Percentiles rank a stretch among this genome's conserved stretches.
Evolutionary conservation across 1,140 invertebrate genomes (phyloP).

Genomic region (Temnothorax nylanderi): DNA sequence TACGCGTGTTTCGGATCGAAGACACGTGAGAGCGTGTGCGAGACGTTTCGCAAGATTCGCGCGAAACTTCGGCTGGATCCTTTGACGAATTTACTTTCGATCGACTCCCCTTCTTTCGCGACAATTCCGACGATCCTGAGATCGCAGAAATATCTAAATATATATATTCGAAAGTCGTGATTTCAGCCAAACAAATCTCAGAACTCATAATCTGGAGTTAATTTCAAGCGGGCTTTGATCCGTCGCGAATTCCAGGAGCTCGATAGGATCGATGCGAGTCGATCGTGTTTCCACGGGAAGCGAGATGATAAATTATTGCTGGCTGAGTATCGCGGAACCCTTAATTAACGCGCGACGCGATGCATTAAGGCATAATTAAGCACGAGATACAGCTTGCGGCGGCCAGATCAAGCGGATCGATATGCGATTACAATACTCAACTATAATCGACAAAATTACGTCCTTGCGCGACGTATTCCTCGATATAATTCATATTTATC

Average conservation of each 20-base stretch:
- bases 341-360: conserved; percentile 68
- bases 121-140: too few relatives aligned
- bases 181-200: neutral
- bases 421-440: conserved; percentile 70
- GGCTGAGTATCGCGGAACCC: conserved; percentile 22
- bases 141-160: too few relatives aligned
- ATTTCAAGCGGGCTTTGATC: neutral
- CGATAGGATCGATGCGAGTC: neutral
- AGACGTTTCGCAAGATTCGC: neutral
- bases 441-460: conserved; percentile 50
- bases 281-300: conserved; percentile 28
- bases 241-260: neutral
- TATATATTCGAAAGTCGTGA: too few relatives aligned
- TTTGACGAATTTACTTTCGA: neutral
- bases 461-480: neutral
- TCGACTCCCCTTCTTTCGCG: neutral
- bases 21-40: neutral
- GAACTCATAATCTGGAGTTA: neutral
- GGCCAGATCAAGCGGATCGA: conserved; percentile 64
- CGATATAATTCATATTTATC: neutral
- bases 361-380: conserved; percentile 67
- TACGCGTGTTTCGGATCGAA: conserved; percentile 8
- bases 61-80: neutral
- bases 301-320: conserved; percentile 28
- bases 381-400: conserved; percentile 34